Evolutionary conservation across 2,888 invertebrate species (phyloP).

Genomic region (Drosophila fungiperda): DNA sequence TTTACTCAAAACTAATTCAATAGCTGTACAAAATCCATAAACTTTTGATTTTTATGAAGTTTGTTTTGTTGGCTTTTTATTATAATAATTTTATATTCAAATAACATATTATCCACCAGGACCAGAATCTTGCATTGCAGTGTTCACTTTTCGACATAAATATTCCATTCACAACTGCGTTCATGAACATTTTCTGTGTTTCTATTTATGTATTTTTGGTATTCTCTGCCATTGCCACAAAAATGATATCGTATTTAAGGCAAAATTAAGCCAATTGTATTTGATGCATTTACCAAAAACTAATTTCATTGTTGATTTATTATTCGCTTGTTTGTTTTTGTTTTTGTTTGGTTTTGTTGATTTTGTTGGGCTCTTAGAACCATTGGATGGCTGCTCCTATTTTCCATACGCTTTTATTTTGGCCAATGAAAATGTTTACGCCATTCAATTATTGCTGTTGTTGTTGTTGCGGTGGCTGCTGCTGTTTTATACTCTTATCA

Average conservation of each 20-base stretch:
- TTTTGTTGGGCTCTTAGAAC: slow-evolving; percentile 20
- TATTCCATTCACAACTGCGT: slow-evolving; percentile 37
- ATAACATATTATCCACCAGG: background rate
- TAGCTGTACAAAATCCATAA: background rate
- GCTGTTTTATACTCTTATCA: slow-evolving; percentile 59
- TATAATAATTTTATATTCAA: background rate
- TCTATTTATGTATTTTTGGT: slow-evolving; percentile 9
- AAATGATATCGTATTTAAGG: slow-evolving; percentile 56
- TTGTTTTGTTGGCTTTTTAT: background rate
- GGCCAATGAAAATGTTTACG: slow-evolving; percentile 56
- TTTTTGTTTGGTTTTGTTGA: slow-evolving; percentile 29
- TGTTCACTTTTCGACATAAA: slow-evolving; percentile 33
- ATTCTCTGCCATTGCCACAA: slow-evolving; percentile 40
- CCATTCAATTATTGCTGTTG: slow-evolving; percentile 43
- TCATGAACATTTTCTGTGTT: slow-evolving; percentile 7
- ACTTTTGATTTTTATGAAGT: background rate
- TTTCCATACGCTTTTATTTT: slow-evolving; percentile 41
- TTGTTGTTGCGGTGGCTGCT: slow-evolving; percentile 15
- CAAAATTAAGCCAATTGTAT: slow-evolving; percentile 65
- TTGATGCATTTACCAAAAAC: slow-evolving; percentile 67
- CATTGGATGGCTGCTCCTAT: slow-evolving; percentile 12
- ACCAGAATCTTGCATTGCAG: slow-evolving; percentile 25
- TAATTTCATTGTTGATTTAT: slow-evolving; percentile 69
- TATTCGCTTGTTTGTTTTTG: slow-evolving; percentile 51
- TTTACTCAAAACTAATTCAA: background rate